phyloP scores from a whole-genome alignment of 2,113 vertebrate genomes.

The human (Homo sapiens) region DNA sequence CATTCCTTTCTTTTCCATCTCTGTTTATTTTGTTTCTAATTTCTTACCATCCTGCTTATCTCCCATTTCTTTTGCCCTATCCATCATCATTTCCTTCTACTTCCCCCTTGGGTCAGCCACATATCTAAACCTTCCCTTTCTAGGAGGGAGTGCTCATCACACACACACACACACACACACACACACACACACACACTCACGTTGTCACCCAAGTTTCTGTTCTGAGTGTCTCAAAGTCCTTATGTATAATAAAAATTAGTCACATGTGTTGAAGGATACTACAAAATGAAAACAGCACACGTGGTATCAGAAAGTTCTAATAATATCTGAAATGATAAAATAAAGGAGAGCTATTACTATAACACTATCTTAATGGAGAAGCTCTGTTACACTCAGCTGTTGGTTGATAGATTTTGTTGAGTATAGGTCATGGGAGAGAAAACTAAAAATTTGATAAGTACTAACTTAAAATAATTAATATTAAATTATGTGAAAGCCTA shows the following conservation, averaged over 20 bases:
- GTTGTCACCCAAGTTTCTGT: background rate
- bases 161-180: background rate
- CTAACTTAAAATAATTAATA: background rate
- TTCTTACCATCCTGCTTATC: background rate
- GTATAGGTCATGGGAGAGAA: background rate
- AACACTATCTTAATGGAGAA: background rate
- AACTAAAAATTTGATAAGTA: background rate
- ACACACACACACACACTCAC: background rate
- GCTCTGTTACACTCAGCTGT: background rate
- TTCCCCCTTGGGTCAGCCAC: background rate
- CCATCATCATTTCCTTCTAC: background rate
- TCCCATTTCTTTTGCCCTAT: background rate
- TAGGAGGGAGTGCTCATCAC: background rate
- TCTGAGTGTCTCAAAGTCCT: background rate
- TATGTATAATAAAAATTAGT: background rate
- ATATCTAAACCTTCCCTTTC: background rate
- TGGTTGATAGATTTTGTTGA: background rate
- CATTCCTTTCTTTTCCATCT: background rate
- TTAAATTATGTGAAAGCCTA: background rate
- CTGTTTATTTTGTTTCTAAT: background rate
- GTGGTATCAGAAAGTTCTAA: background rate
- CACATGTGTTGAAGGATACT: background rate
- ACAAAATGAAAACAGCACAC: background rate
- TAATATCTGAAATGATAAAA: background rate
- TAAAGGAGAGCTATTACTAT: background rate